Evolutionary conservation across 2,113 vertebrate genomes (phyloP), one percentile per base, ranked within the genome.

Genomic region (Archocentrus centrarchus): DNA sequence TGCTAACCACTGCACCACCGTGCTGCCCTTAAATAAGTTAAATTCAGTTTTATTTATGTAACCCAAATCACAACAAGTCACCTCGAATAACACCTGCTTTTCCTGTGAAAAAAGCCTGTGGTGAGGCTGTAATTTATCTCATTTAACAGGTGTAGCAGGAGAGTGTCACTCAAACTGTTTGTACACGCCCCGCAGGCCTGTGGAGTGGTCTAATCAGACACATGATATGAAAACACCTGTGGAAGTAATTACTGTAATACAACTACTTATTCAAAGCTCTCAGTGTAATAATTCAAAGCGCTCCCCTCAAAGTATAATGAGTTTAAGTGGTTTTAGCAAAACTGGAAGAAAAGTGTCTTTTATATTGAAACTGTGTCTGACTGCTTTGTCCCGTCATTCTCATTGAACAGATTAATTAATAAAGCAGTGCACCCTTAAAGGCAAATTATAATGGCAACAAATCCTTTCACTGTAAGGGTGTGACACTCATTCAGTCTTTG

Each of bases 191-290:
- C 64, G 27, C 41, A 30, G 24, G 41, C 64, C 64, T 50, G 64
- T 70, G 64, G 15, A 50, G 5, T 9, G 5, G 41, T 50, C 41
- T 50, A 50, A 50, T 50, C 15, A 50, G 41, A 70, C 24, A 68
- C 64, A 47, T 68, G 18, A 50, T 30, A 24, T 47, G 64, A 68
- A 68, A 68, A 68, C 64, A 70, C 64, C 64, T 70, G 64, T 30
- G 64, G 41, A 50, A 50, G 22, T 50, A 70, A 30, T 70, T 70
- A 70, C 22, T 1, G 41, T 27, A 50, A 70, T 70, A 11, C 41
- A 70, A 50, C 41, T 70, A 70, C 64, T 50, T 44, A 50, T 30
- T 70, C 9, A 50, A 20, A 70, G 24, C 22, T 44, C 15, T 50
- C 9, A 1, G 24, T 50, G 41, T 30, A 50, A 70, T 30, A 50